phyloP scores from a whole-genome alignment of 2,113 vertebrate genomes.

The Mesoclemmys tuberculata region DNA sequence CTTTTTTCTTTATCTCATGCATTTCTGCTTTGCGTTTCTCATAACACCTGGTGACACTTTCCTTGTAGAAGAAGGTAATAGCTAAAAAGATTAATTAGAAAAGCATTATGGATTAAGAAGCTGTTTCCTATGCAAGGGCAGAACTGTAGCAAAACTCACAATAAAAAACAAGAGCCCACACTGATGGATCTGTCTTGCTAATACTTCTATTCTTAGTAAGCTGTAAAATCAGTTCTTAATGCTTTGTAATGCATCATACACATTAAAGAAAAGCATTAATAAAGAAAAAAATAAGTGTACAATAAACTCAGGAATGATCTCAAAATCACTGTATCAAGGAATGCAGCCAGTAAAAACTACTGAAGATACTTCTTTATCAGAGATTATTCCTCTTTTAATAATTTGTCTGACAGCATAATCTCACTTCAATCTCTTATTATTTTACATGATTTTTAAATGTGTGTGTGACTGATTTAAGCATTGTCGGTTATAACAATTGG shows the following conservation, averaged over 20 bases:
- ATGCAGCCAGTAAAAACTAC: neutral
- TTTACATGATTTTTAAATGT: neutral
- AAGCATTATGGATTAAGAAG: neutral
- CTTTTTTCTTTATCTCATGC: neutral
- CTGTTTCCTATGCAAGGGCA: neutral
- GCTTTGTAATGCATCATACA: neutral
- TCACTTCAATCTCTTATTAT: neutral
- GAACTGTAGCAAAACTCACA: neutral
- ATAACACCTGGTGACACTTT: neutral
- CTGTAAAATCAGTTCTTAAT: conserved; percentile 47
- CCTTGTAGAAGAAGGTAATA: neutral
- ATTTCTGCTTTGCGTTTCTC: neutral
- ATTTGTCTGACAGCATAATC: neutral
- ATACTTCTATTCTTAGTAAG: conserved; percentile 2
- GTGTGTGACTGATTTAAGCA: neutral
- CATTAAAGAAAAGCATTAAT: neutral
- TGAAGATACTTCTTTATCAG: neutral
- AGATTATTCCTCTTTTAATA: neutral
- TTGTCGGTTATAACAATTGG: neutral
- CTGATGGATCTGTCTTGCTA: neutral
- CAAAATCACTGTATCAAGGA: conserved; percentile 22
- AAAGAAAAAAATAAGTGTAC: neutral
- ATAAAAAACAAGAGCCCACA: neutral
- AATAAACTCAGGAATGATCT: neutral
- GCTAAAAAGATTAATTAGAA: neutral